Evolutionary conservation across 92 coral and sea anemone species (phyloP), one percentile per base, ranked within the genome.

Genomic region (Epizoanthus scotinus): DNA sequence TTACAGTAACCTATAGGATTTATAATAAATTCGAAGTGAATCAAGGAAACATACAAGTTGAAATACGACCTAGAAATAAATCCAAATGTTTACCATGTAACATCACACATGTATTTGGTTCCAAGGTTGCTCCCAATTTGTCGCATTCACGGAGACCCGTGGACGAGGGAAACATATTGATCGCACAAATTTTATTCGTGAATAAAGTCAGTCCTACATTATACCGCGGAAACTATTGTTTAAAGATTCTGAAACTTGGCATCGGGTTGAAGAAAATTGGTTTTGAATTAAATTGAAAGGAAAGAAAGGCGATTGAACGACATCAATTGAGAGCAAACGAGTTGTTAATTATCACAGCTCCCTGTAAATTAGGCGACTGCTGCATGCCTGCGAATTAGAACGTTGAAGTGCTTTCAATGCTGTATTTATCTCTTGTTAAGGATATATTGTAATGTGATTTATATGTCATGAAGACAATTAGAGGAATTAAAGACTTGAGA

Each of bases 391-490:
- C 20, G 27, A 17, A 17, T 64, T 27, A 64, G 24, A 29, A 25
- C 59, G 13, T 73, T 10, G 28, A 18, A 73, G 21, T 34, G 29
- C 25, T 73, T 55, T 17, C 29, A 28, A 73, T 27, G 10, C 58
- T 18, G 26, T 29, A 27, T 15, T 73, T 55, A 73, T 73, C 78
- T 73, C 18, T 28, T 18, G 64, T 57, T 53, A 29, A 31, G 21
- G 59, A 53, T 55, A 5, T 34, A 70, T 26, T 34, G 47, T 52
- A 54, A 29, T 55, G 24, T 55, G 57, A 55, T 73, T 73, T 34
- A 73, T 29, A 53, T 52, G 52, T 28, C 53, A 31, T 25, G 78
- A 19, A 73, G 78, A 55, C 15, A 55, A 73, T 55, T 73, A 73
- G 19, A 10, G 49, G 59, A 73, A 73, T 73, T 73, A 29, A 54